phyloP scores from a whole-genome alignment of 2,797 vertebrate species.

The Neosilurus mollespiculum region DNA sequence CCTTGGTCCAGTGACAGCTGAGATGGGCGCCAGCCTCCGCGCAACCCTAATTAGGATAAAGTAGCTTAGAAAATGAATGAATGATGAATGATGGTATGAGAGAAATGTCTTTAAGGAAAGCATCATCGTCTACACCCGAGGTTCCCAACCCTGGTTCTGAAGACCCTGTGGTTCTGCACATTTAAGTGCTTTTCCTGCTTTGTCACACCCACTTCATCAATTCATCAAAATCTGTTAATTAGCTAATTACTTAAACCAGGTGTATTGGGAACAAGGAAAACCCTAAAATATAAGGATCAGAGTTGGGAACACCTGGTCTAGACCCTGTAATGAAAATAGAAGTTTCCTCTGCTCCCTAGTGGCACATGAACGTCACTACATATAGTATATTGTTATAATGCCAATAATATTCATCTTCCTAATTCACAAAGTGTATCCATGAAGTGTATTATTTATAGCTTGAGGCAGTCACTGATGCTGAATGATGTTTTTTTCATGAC shows the following conservation, averaged over 20 bases:
- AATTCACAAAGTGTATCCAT: neutral
- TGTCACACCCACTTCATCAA: too few species aligned
- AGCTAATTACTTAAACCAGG: too few species aligned
- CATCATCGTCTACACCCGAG: neutral
- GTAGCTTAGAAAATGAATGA: too few species aligned
- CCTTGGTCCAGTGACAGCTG: too few species aligned
- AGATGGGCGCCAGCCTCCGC: too few species aligned
- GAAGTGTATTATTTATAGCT: neutral
- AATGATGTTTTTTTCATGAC: neutral
- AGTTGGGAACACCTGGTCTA: neutral
- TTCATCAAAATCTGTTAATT: too few species aligned
- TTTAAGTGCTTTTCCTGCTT: too few species aligned
- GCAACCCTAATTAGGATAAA: too few species aligned
- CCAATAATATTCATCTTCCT: neutral
- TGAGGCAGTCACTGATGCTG: neutral
- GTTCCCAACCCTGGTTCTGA: too few species aligned
- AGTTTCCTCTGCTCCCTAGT: conserved; percentile 28
- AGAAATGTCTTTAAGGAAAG: neutral
- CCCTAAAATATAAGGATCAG: too few species aligned
- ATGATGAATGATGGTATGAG: neutral
- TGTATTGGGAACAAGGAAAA: too few species aligned
- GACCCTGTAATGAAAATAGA: neutral
- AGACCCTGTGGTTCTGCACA: too few species aligned
- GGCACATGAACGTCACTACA: neutral
- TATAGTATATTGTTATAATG: neutral